A percentile compares a stretch with the other conserved stretches of the same genome.
phyloP scores from a whole-genome alignment of 2,113 vertebrate genomes.

The Grammomys dolichurus region DNA sequence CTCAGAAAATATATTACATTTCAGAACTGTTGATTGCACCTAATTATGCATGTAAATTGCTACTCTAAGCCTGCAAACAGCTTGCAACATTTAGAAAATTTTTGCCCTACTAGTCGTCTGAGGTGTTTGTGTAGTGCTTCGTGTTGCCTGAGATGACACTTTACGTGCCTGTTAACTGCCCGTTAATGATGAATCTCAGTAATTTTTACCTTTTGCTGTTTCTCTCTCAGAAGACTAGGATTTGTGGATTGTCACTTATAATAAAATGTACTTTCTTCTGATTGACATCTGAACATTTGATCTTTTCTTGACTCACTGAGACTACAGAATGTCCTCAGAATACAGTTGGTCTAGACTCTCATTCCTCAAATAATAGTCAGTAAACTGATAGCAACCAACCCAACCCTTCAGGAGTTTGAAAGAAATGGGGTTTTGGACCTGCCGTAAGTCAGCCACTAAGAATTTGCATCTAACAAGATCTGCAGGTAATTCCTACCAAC shows the following conservation, averaged over 20 bases:
- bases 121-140: constrained; percentile 75
- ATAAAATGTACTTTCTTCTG: constrained; percentile 62
- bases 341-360: constrained; percentile 62
- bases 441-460: not conserved
- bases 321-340: constrained; percentile 65
- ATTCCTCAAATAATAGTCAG: not conserved
- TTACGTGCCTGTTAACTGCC: constrained; percentile 70
- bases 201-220: constrained; percentile 81
- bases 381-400: not conserved
- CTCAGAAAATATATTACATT: constrained; percentile 77
- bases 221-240: constrained; percentile 75
- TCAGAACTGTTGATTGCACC: constrained; percentile 85
- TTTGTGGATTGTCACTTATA: constrained; percentile 73
- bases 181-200: constrained; percentile 74
- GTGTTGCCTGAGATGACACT: constrained; percentile 74
- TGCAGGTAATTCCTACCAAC: not conserved
- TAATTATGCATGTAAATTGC: constrained; percentile 81
- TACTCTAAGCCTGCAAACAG: constrained; percentile 75
- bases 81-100: constrained; percentile 73
- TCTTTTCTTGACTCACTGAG: constrained; percentile 54
- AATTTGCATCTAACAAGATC: not conserved
- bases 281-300: constrained; percentile 65
- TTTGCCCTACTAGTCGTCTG: constrained; percentile 65
- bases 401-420: not conserved
- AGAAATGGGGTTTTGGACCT: not conserved